Conservation (phyloP, 2,888 invertebrate species). For the Trichogramma evanescens region DNA sequence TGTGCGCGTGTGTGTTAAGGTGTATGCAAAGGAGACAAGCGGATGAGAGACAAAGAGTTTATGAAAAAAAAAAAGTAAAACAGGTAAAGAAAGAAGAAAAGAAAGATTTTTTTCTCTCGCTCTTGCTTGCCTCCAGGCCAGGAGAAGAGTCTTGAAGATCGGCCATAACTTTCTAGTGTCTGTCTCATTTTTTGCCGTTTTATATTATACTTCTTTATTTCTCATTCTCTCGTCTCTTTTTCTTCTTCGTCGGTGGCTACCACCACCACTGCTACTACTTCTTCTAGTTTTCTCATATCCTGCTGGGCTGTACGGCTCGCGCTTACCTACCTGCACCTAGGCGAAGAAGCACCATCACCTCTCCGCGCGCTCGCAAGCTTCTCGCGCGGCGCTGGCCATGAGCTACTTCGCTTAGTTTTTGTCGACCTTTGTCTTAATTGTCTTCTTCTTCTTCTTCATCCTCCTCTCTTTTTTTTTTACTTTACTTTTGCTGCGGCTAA, state of each 20-base stretch:
- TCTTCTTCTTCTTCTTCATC: not conserved
- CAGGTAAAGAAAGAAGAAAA: not conserved
- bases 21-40: conserved; percentile 16
- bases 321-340: too few relatives aligned
- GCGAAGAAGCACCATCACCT: too few relatives aligned
- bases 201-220: conserved; percentile 2
- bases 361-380: too few relatives aligned
- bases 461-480: conserved; percentile 14
- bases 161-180: conserved; percentile 18
- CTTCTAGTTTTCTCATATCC: not conserved
- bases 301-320: too few relatives aligned
- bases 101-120: conserved; percentile 4
- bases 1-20: not conserved
- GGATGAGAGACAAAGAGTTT: conserved; percentile 7
- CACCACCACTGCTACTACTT: not conserved
- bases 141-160: conserved; percentile 9
- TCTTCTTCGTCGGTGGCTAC: not conserved
- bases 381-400: too few relatives aligned
- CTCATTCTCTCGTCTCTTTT: not conserved
- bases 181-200: conserved; percentile 16
- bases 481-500: conserved; percentile 11
- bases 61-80: not conserved
- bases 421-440: too few relatives aligned
- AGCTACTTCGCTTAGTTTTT: too few relatives aligned
- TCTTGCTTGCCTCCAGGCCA: conserved; percentile 10